A percentile compares a stretch with the other conserved stretches of the same genome.
Conservation (phyloP, 35 echinoderm and acorn worm species). For the Heliocidaris erythrogramma region DNA sequence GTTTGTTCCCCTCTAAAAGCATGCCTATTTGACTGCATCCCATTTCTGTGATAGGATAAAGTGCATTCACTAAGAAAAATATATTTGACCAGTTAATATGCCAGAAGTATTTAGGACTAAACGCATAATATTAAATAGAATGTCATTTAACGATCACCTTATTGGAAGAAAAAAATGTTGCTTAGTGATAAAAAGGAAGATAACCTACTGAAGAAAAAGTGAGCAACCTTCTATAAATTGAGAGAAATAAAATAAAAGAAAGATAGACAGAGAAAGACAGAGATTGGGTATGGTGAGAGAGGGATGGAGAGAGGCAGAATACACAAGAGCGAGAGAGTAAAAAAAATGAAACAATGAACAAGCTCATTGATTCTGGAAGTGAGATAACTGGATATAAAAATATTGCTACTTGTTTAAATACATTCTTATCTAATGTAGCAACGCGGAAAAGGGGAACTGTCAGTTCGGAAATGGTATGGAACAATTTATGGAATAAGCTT, state of each 20-base stretch:
- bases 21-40: too few species aligned
- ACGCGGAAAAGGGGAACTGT: background rate
- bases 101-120: too few species aligned
- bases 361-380: background rate
- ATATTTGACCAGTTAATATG: too few species aligned
- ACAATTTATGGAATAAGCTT: background rate
- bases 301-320: background rate
- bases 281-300: background rate
- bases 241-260: too few species aligned
- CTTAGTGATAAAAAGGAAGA: too few species aligned
- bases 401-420: conserved; percentile 20
- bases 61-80: too few species aligned
- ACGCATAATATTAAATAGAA: background rate
- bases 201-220: too few species aligned
- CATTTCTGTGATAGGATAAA: too few species aligned
- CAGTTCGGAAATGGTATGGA: background rate
- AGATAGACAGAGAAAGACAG: background rate
- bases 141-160: too few species aligned
- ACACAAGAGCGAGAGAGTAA: background rate
- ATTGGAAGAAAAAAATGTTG: background rate
- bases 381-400: conserved; percentile 31
- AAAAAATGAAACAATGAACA: background rate
- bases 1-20: too few species aligned
- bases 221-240: too few species aligned
- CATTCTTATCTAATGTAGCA: background rate